These are phyloP conservation scores for Phaenicophaeus curvirostris DNA, from an alignment of 2,797 vertebrate species.

Conservation along the genomic window DNA sequence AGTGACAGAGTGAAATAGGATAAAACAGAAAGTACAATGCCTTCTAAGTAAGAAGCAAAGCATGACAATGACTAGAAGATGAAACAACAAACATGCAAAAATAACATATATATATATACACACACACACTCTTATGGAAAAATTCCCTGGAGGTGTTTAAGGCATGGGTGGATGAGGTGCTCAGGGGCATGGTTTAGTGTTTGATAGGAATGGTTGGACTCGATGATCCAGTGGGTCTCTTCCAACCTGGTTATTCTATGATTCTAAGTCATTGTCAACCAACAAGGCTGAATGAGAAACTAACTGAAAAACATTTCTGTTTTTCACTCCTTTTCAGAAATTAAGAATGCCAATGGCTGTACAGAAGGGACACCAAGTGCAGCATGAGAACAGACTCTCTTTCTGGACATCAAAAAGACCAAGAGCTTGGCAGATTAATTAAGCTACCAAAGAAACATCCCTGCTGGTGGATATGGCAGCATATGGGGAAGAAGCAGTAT, in stretches of 20 bases:
- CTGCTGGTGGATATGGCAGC: neutral
- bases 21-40: neutral
- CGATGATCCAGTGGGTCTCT: too few species aligned
- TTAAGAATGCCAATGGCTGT: neutral
- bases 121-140: accelerated
- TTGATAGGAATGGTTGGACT: too few species aligned
- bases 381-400: neutral
- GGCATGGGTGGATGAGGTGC: too few species aligned
- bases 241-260: too few species aligned
- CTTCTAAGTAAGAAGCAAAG: neutral
- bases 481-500: neutral
- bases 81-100: neutral
- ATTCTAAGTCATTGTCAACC: neutral
- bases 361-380: neutral
- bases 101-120: neutral
- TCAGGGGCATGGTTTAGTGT: too few species aligned
- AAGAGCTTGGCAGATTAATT: neutral
- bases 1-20: neutral
- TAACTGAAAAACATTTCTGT: neutral
- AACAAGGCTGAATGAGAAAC: neutral
- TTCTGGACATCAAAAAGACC: neutral
- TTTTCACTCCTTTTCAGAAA: neutral
- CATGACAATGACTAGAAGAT: too few species aligned
- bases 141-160: too few species aligned
- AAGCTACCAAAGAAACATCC: neutral